Evolutionary conservation across 2,113 vertebrate species (phyloP), one percentile per base, ranked within the genome.

Genomic region (Chionis minor): DNA sequence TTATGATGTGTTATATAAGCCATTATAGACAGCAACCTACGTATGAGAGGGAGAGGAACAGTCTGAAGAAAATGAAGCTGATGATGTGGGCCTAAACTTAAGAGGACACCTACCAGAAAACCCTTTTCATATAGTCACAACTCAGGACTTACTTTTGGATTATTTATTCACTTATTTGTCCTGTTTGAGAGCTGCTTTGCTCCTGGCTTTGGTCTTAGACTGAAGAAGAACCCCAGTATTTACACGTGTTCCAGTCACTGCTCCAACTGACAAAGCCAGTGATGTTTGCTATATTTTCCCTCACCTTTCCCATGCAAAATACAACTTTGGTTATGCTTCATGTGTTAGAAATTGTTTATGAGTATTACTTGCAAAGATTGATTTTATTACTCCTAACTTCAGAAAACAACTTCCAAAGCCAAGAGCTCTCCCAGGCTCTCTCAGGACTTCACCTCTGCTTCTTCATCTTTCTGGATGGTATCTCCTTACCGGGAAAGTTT

Each of bases 281-380:
- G 20, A 65, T 27, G 24, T 78, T 44, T 35, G 10, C 14, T 27
- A 83, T 1, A 0, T 45, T 71, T 85, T 35, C 49, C 47, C 27
- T 67, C 30, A 56, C 15, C 8, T 58, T 91, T 88, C 14, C 32
- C 19, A 18, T 30, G 8, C 8, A 81, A 80, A 72, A 72, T 28
- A 10, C 28, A 5, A 52, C 35, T 67, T 81, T 3, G 4, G 7
- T 56, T 26, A n/a, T 0, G 0, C 4, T 58, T 55, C 7, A 42
- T 72, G 77, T 78, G 26, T 67, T 30, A 72, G 15, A 71, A 61
- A 12, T 13, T 87, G 6, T 49, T 73, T 91, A 62, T 20, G 3
- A 70, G 4, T 20, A 62, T 56, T 73, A 52, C 9, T 6, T 66
- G 38, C 21, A 70, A 92, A 83, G 8, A 21, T 6, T 44, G 24